These are phyloP conservation scores for Lepeophtheirus nordmannii DNA, from an alignment of 2,888 invertebrate genomes.

Conservation along the genomic window DNA sequence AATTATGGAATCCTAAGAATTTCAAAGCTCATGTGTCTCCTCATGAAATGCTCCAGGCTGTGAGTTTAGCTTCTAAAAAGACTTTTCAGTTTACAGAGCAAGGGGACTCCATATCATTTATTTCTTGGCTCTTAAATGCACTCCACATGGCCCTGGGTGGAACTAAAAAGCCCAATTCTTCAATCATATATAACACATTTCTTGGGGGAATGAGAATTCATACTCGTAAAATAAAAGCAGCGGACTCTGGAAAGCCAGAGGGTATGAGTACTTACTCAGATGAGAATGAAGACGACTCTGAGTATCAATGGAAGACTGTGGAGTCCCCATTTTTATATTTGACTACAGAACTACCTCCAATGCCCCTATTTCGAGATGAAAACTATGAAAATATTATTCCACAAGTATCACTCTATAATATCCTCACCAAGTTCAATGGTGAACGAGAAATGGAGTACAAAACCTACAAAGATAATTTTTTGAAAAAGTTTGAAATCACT, in stretches of 20 bases:
- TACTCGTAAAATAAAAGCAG: slow-evolving; percentile 26
- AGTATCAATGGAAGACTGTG: slow-evolving; percentile 40
- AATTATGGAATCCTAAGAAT: slow-evolving; percentile 96
- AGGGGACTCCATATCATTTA: slow-evolving; percentile 94
- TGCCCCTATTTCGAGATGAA: slow-evolving; percentile 43
- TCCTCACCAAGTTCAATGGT: slow-evolving; percentile 92
- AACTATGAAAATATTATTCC: slow-evolving; percentile 29
- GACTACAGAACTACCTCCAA: slow-evolving; percentile 92
- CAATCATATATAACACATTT: slow-evolving; percentile 87
- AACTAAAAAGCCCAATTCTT: slow-evolving; percentile 51
- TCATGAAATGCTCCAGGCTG: slow-evolving; percentile 98
- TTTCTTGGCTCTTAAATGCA: slow-evolving; percentile 95
- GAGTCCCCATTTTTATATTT: slow-evolving; percentile 89
- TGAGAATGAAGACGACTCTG: slow-evolving; percentile 3
- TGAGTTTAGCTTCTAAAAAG: slow-evolving; percentile 89
- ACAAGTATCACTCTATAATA: slow-evolving; percentile 76
- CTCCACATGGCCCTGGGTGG: slow-evolving; percentile 74
- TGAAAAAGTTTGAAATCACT: slow-evolving; percentile 91
- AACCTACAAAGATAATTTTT: slow-evolving; percentile 94
- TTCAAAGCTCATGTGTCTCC: slow-evolving; percentile 99
- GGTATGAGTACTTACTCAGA: slow-evolving; percentile 11
- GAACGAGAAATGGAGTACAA: slow-evolving; percentile 92
- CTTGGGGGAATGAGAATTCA: slow-evolving; percentile 40
- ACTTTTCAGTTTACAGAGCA: slow-evolving; percentile 95
- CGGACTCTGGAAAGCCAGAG: slow-evolving; percentile 26